Evolutionary conservation across 2,888 invertebrate genomes (phyloP), one percentile per base, ranked within the genome.

Genomic region (Tachina grossa): DNA sequence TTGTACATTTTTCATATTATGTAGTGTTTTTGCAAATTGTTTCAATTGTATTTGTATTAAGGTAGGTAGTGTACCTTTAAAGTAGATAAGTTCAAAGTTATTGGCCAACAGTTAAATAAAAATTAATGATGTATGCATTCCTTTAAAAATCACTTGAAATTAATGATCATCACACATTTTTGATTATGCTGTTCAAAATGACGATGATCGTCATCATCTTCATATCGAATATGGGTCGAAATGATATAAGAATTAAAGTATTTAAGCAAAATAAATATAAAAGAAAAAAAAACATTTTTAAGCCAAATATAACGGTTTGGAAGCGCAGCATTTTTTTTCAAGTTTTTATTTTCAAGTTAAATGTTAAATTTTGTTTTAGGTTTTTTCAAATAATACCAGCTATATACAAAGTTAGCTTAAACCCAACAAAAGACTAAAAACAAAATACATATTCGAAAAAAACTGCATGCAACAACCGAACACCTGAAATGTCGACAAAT

Each of bases 221-320:
- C 55, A 77, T 55, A 79, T 77, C 43, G 72, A 80, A 85, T 85
- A 83, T 85, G 80, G 85, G 85, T 85, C 85, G 85, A 80, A 85
- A 83, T 85, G 85, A 85, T 85, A 85, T 85, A 85, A 85, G 83
- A 85, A 85, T 85, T 85, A 85, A 85, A 85, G 75, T 83, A 85
- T 72, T 65, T 77, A 71, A 57, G 51, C 11, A 66, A 77, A 69
- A 83, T 59, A 76, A 63, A 68, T 61, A 72, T 55, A 79, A 74
- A 71, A 79, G 68, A 77, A 65, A 79, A 74, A 77, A 65, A 72
- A 68, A 74, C 16, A 80, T 66, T 66, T 77, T 77, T 63, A 83
- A 83, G 72, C 76, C 51, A 83, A 85, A 85, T 80, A 83, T 85
- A 85, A 83, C 85, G 85, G 83, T 85, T 80, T 79, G 66, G 66